Evolutionary conservation across 2,888 invertebrate genomes (phyloP).

Genomic region (Miltochrista miniata): DNA sequence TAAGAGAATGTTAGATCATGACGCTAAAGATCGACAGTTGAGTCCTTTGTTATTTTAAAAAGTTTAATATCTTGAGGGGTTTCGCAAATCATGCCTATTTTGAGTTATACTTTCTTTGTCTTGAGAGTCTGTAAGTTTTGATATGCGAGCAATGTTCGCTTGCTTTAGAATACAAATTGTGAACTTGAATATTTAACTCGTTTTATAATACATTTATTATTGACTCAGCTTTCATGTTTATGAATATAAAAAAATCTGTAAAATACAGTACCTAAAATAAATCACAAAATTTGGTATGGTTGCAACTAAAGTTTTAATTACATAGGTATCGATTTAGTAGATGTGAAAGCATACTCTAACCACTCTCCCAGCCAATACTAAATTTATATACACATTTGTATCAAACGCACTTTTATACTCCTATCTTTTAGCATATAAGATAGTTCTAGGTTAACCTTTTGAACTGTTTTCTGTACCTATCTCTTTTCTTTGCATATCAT

Average conservation of each 20-base stretch:
- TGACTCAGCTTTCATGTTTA: not conserved
- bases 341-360: too few species aligned
- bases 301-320: too few species aligned
- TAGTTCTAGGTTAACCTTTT: too few species aligned
- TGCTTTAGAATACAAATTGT: conserved; percentile 12
- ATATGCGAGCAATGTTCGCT: conserved; percentile 16
- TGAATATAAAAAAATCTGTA: not conserved
- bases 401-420: too few species aligned
- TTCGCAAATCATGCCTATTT: conserved; percentile 35
- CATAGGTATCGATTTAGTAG: too few species aligned
- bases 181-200: not conserved
- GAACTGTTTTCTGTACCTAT: too few species aligned
- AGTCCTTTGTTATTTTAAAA: conserved; percentile 46
- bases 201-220: not conserved
- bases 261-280: not conserved
- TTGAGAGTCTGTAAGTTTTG: conserved; percentile 23
- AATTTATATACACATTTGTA: too few species aligned
- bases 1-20: conserved; percentile 48
- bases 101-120: conserved; percentile 37
- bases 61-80: conserved; percentile 46
- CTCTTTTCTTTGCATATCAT: too few species aligned
- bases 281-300: too few species aligned
- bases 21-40: conserved; percentile 42
- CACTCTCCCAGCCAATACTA: too few species aligned
- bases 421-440: too few species aligned